Conservation (phyloP, 2,797 vertebrate species). For the Heterohyrax brucei region DNA sequence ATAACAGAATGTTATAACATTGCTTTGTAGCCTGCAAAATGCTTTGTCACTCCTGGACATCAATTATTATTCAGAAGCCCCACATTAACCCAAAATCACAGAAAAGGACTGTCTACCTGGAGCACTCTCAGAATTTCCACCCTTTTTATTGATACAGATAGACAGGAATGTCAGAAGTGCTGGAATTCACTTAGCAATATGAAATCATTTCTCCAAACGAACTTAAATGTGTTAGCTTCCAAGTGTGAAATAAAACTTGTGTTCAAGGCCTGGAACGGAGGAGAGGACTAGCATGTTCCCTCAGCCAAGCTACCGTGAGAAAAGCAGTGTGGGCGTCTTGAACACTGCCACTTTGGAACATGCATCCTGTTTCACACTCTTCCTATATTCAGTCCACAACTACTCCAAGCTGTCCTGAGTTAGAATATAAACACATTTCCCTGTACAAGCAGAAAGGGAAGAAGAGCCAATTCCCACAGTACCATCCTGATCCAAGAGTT, state of each 20-base stretch:
- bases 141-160: not conserved
- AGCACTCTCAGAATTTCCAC: not conserved
- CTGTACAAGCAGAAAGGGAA: not conserved
- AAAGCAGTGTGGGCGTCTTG: accelerated
- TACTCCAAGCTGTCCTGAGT: not conserved
- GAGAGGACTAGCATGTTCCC: not conserved
- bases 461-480: not conserved
- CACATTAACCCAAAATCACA: not conserved
- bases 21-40: not conserved
- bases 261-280: not conserved
- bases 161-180: not conserved
- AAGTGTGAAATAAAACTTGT: not conserved
- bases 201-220: not conserved
- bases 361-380: not conserved
- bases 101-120: not conserved
- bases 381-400: not conserved
- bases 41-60: not conserved
- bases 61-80: not conserved
- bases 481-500: not conserved
- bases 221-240: not conserved
- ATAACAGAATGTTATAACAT: not conserved
- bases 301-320: accelerated
- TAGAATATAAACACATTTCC: not conserved
- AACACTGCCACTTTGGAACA: accelerated
- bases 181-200: not conserved